Evolutionary conservation across 2,888 invertebrate genomes (phyloP).

Genomic region (Eupithecia pulchellata): DNA sequence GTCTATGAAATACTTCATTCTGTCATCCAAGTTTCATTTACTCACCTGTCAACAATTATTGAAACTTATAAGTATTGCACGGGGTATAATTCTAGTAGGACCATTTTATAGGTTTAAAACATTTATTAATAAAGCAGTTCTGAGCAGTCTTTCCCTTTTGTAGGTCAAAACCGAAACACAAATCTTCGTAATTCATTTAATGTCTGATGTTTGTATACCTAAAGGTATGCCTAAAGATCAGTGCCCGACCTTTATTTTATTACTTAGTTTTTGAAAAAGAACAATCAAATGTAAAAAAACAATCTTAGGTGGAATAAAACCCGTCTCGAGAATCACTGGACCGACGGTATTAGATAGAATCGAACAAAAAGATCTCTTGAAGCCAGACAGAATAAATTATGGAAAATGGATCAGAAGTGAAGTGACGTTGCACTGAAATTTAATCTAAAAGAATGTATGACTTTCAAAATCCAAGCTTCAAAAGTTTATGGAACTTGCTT

Average conservation of each 20-base stretch:
- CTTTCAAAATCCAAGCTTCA: neutral
- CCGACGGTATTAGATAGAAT: constrained; percentile 21
- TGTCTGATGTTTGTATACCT: constrained; percentile 2
- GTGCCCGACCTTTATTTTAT: constrained; percentile 5
- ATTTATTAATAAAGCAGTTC: constrained; percentile 15
- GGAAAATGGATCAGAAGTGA: constrained; percentile 29
- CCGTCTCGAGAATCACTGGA: constrained; percentile 10
- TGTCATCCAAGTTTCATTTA: too few relatives aligned
- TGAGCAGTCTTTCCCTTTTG: neutral
- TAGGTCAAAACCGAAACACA: constrained; percentile 25
- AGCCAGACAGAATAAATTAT: constrained; percentile 41
- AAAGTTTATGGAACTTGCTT: neutral
- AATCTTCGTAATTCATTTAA: constrained; percentile 30
- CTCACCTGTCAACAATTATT: too few relatives aligned
- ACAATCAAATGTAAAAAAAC: constrained; percentile 15
- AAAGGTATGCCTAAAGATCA: neutral
- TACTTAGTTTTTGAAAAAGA: constrained; percentile 5
- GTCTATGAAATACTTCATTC: too few relatives aligned
- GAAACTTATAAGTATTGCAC: too few relatives aligned
- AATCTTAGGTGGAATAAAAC: neutral
- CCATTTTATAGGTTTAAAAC: constrained; percentile 2
- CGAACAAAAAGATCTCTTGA: constrained; percentile 33
- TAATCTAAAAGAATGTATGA: constrained; percentile 13
- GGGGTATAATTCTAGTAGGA: too few relatives aligned
- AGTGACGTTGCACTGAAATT: constrained; percentile 26